phyloP scores from a whole-genome alignment of 2,888 invertebrate species.

The Escarpia spicata region DNA sequence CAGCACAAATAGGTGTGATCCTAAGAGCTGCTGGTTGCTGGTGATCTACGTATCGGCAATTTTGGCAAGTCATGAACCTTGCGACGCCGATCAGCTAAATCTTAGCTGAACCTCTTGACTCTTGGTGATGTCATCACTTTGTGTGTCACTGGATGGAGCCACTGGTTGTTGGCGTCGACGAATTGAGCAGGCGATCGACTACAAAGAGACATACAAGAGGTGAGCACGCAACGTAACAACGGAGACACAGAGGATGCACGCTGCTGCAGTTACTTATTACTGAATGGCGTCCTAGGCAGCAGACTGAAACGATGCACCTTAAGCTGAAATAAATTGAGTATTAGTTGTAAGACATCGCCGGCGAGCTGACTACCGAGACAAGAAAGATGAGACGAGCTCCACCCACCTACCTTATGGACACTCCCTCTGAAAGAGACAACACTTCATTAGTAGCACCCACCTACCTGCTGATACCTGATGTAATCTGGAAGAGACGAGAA shows the following conservation, averaged over 20 bases:
- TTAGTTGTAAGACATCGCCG: neutral
- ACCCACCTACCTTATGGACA: neutral
- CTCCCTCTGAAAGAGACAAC: neutral
- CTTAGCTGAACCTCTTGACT: neutral
- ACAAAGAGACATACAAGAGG: neutral
- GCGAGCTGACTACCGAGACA: neutral
- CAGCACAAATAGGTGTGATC: neutral
- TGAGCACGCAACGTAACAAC: neutral
- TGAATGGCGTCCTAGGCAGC: neutral
- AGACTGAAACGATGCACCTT: neutral
- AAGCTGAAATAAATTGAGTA: neutral
- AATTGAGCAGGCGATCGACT: neutral
- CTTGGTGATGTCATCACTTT: neutral
- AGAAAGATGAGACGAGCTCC: neutral
- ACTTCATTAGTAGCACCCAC: neutral
- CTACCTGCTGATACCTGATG: neutral
- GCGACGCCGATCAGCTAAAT: neutral
- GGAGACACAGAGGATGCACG: neutral
- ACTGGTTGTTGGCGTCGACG: neutral
- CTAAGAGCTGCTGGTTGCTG: neutral
- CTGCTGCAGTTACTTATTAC: neutral
- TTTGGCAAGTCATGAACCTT: neutral
- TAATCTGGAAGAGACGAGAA: neutral
- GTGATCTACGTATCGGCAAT: neutral
- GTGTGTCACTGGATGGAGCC: neutral